Evolutionary conservation across 2,888 invertebrate species (phyloP).

Genomic region (Sinopyrophorus schimmeli): DNA sequence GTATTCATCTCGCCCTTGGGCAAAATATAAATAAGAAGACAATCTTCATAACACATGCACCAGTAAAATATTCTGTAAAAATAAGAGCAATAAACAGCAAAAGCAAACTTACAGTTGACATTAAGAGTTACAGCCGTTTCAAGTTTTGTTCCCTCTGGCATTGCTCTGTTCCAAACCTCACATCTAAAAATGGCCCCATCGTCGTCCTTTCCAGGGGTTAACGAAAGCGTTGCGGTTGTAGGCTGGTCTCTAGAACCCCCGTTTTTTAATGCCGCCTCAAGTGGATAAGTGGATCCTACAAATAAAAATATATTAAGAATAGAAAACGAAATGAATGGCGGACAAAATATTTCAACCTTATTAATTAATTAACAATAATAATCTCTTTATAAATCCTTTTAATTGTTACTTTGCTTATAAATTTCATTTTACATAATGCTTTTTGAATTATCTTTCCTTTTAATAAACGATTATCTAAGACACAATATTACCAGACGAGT

Average conservation of each 20-base stretch:
- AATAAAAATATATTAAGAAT: conserved; percentile 1
- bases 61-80: conserved; percentile 14
- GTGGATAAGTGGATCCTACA: conserved; percentile 67
- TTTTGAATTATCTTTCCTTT: too few relatives aligned
- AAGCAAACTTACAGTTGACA: conserved; percentile 81
- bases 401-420: too few relatives aligned
- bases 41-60: conserved; percentile 19
- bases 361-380: too few relatives aligned
- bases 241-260: conserved; percentile 75
- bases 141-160: conserved; percentile 78
- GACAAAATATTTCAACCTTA: too few relatives aligned
- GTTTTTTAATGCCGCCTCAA: conserved; percentile 70
- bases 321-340: too few relatives aligned
- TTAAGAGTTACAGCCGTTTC: conserved; percentile 79
- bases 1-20: conserved; percentile 13
- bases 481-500: too few relatives aligned
- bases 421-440: too few relatives aligned
- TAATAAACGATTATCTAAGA: too few relatives aligned
- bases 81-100: conserved; percentile 15
- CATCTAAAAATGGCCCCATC: conserved; percentile 83
- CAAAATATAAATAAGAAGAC: conserved; percentile 18
- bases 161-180: conserved; percentile 87
- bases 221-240: conserved; percentile 73
- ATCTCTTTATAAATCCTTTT: too few relatives aligned
- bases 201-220: conserved; percentile 81